phyloP scores from a whole-genome alignment of 1,140 invertebrate species.

The Drosophila takahashii region DNA sequence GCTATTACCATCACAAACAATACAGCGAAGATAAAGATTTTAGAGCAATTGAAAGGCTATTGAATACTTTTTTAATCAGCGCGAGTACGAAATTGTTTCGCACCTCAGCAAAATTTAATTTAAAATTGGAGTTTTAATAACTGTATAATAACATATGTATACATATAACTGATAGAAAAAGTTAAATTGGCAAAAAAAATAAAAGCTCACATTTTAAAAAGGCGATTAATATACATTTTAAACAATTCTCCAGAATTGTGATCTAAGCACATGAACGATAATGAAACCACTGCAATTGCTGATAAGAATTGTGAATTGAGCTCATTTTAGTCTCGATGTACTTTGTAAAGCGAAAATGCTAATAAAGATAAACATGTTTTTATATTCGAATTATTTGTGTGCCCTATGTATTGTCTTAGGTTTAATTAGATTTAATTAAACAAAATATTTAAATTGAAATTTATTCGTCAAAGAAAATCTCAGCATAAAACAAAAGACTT shows the following conservation, averaged over 20 bases:
- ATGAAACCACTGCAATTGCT: constrained; percentile 8
- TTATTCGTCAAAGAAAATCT: too few relatives aligned
- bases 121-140: neutral
- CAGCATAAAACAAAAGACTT: too few relatives aligned
- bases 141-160: neutral
- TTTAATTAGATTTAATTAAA: neutral
- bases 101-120: neutral
- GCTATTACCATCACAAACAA: constrained; percentile 5
- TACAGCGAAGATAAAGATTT: constrained; percentile 6
- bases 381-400: neutral
- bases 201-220: neutral
- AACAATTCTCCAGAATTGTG: neutral
- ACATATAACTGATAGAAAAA: neutral
- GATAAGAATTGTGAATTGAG: constrained; percentile 34
- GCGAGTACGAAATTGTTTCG: neutral
- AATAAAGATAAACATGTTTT: constrained; percentile 33
- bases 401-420: neutral
- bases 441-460: too few relatives aligned
- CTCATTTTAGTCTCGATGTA: constrained; percentile 5
- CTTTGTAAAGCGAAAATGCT: constrained; percentile 12
- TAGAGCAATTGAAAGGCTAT: constrained; percentile 5
- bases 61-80: neutral
- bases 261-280: neutral
- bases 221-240: neutral
- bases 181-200: neutral